A percentile compares a stretch with the other conserved stretches of the same genome.
phyloP scores from a whole-genome alignment of 1,140 invertebrate genomes.

The Leptestheria dahalacensis region DNA sequence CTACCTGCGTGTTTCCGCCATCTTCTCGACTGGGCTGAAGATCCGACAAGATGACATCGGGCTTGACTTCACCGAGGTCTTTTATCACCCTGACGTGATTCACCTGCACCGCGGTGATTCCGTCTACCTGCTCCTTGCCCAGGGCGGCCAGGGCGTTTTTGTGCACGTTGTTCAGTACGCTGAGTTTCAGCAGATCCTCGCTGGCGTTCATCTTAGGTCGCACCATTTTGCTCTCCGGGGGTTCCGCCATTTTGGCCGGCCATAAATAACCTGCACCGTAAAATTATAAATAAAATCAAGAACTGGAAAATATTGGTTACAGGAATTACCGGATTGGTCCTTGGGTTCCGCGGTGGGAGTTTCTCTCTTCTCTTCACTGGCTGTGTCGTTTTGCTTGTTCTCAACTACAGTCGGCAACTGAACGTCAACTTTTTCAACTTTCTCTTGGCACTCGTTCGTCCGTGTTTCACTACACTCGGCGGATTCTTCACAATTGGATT shows the following conservation, averaged over 20 bases:
- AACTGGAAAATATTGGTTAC: not conserved
- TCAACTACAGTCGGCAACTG: too few relatives aligned
- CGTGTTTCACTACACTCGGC: slow-evolving; percentile 15
- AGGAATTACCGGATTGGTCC: not conserved
- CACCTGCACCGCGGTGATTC: not conserved
- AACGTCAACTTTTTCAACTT: not conserved
- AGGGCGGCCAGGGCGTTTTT: not conserved
- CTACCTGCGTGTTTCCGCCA: slow-evolving; percentile 7
- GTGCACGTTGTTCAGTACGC: slow-evolving; percentile 16
- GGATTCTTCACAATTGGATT: too few relatives aligned
- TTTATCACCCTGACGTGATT: not conserved
- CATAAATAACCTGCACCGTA: not conserved
- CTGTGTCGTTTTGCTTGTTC: too few relatives aligned
- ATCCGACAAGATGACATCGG: not conserved
- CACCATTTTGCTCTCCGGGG: slow-evolving; percentile 4
- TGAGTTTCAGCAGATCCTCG: slow-evolving; percentile 17
- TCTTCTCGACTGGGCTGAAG: not conserved
- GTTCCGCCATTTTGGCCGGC: slow-evolving; percentile 10
- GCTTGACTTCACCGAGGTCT: not conserved
- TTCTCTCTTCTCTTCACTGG: not conserved
- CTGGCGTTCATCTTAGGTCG: not conserved
- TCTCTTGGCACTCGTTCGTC: slow-evolving; percentile 4
- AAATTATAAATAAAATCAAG: not conserved
- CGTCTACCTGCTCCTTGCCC: not conserved
- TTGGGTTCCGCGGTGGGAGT: not conserved